A percentile compares a stretch with the other conserved stretches of the same genome.
Evolutionary conservation across 2,888 invertebrate genomes (phyloP).

Genomic region (Tenthredo notha): DNA sequence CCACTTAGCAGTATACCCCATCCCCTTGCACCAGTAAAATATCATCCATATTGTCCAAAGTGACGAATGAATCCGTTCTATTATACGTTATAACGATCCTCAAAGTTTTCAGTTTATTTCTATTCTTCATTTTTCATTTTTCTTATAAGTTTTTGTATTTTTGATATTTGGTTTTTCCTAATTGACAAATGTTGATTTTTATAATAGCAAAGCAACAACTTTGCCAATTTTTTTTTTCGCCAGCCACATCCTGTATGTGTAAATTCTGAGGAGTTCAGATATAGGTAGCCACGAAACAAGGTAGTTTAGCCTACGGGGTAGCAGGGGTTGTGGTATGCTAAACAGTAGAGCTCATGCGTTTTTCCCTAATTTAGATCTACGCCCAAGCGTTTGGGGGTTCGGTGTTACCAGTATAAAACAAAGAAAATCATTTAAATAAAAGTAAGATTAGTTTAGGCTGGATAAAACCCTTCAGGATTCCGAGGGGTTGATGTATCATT

Average conservation of each 20-base stretch:
- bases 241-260: not conserved
- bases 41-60: slow-evolving; percentile 40
- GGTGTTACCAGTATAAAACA: not conserved
- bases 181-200: too few species aligned
- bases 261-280: not conserved
- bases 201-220: too few species aligned
- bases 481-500: not conserved
- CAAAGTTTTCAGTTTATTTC: not conserved
- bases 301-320: not conserved
- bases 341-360: not conserved
- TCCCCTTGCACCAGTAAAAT: slow-evolving; percentile 14
- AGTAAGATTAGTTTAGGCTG: slow-evolving; percentile 17
- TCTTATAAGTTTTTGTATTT: not conserved
- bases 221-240: too few species aligned
- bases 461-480: not conserved
- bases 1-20: slow-evolving; percentile 43
- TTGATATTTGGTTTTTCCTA: too few species aligned
- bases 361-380: slow-evolving; percentile 32
- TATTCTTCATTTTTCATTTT: not conserved
- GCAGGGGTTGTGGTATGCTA: not conserved
- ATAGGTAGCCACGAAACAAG: slow-evolving; percentile 4
- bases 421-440: slow-evolving; percentile 36
- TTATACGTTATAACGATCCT: slow-evolving; percentile 16
- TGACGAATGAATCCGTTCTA: slow-evolving; percentile 42
- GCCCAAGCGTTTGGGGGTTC: not conserved